A percentile compares a stretch with the other conserved stretches of the same genome.
phyloP scores from a whole-genome alignment of 2,797 vertebrate genomes.

The Onychomys arenicola region DNA sequence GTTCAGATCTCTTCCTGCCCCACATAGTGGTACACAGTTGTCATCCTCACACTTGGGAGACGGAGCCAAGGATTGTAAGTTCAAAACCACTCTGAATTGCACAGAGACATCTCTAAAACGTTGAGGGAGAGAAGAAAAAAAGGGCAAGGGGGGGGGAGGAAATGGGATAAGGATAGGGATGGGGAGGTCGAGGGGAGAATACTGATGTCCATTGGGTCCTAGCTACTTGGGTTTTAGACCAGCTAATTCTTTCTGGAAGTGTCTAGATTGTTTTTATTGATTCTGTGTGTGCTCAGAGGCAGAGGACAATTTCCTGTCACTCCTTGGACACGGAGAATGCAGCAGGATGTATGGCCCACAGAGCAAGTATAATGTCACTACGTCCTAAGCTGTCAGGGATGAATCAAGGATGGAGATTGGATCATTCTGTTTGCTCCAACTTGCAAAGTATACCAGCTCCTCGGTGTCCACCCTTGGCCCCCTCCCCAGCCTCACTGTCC shows the following conservation, averaged over 20 bases:
- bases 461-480: background rate
- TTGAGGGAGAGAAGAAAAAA: too few relatives aligned
- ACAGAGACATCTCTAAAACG: background rate
- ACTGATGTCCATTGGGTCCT: too few relatives aligned
- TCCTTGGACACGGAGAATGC: background rate
- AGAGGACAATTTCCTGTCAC: background rate
- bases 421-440: background rate
- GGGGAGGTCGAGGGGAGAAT: background rate
- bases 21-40: background rate
- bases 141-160: too few relatives aligned
- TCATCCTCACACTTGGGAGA: background rate
- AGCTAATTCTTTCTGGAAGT: background rate
- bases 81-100: background rate
- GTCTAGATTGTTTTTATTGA: background rate
- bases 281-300: background rate
- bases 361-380: background rate
- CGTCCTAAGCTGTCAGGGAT: background rate
- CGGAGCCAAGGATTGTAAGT: background rate
- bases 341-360: background rate
- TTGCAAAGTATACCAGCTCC: background rate
- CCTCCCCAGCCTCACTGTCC: background rate
- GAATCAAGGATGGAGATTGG: background rate
- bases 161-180: background rate
- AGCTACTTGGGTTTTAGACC: background rate
- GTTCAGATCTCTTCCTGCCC: background rate